A percentile compares a stretch with the other conserved stretches of the same genome.
Evolutionary conservation across 1,140 invertebrate species (phyloP).

Genomic region (Drosophila bocqueti): DNA sequence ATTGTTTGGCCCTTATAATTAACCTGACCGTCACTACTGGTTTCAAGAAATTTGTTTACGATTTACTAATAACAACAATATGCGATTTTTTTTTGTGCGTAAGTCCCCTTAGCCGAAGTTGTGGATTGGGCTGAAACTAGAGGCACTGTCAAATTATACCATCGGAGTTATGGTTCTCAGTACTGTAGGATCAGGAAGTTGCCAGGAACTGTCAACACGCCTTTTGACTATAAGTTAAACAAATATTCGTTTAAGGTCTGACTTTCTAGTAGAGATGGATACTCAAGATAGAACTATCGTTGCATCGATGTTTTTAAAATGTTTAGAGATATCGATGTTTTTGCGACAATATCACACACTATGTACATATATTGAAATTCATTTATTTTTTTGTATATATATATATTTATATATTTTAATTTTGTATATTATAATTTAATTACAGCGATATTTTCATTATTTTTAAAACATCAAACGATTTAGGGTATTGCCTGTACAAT

Average conservation of each 20-base stretch:
- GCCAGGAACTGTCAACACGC: not conserved
- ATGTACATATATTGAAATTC: too few species aligned
- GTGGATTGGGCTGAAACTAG: not conserved
- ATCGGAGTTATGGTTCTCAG: not conserved
- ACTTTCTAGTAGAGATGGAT: not conserved
- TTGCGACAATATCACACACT: too few species aligned
- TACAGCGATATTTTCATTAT: too few species aligned
- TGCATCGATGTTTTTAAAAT: not conserved
- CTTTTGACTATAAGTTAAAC: not conserved
- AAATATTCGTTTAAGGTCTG: not conserved
- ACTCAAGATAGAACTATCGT: not conserved
- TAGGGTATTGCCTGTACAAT: too few species aligned
- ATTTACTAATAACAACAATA: not conserved
- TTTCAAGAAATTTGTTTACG: not conserved
- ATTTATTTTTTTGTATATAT: too few species aligned
- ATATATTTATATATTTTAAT: too few species aligned
- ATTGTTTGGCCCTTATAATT: slow-evolving; percentile 4
- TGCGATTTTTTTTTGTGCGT: not conserved
- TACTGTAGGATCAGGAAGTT: not conserved
- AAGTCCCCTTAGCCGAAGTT: not conserved
- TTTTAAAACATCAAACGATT: too few species aligned
- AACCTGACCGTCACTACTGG: slow-evolving; percentile 9
- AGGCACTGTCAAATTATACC: not conserved
- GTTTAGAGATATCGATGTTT: not conserved
- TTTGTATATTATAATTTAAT: too few species aligned